Conservation (phyloP, 1,140 invertebrate genomes). For the Hormaphis cornu region DNA sequence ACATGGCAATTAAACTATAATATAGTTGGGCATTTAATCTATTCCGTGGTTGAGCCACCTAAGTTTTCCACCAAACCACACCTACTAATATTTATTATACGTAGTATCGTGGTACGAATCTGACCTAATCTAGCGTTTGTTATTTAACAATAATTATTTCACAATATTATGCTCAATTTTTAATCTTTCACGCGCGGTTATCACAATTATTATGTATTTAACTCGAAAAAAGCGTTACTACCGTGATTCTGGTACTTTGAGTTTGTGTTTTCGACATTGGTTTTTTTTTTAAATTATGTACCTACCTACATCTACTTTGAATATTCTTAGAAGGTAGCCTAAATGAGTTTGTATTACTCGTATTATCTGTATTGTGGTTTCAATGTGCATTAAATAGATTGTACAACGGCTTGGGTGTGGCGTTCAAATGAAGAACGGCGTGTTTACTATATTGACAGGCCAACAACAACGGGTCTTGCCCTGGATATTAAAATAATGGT, state of each 20-base stretch:
- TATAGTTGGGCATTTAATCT: no score
- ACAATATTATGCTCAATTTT: no score
- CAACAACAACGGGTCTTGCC: not conserved
- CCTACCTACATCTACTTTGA: not conserved
- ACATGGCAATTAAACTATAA: no score
- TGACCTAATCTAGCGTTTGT: no score
- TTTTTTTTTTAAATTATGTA: no score
- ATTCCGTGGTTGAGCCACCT: no score
- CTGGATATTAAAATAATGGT: not conserved
- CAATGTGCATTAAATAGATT: not conserved
- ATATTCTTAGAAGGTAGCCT: not conserved
- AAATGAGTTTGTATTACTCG: not conserved
- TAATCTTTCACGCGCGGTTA: no score
- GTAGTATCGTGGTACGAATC: no score
- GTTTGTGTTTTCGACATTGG: not conserved
- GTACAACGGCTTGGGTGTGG: not conserved
- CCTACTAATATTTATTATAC: no score
- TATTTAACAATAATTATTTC: no score
- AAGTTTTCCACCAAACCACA: no score
- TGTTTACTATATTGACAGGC: not conserved
- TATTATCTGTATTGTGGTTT: not conserved
- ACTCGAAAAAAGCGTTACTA: not conserved
- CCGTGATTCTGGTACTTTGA: not conserved
- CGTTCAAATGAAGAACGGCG: not conserved
- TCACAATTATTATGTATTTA: not conserved